Conservation (phyloP, 2,888 invertebrate genomes). For the Agrotis puta region DNA sequence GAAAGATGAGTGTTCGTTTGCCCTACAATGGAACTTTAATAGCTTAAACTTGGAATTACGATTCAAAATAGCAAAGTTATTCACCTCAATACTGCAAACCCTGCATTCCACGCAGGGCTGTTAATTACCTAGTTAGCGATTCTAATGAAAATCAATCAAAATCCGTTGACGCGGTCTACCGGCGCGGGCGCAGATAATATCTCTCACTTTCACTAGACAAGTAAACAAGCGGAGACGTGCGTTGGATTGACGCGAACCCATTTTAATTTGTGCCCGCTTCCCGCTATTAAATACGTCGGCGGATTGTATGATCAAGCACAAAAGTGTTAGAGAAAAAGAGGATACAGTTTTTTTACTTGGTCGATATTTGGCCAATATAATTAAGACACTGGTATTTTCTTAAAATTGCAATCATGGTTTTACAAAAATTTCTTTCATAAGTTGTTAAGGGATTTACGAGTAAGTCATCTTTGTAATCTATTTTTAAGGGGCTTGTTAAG, state of each 20-base stretch:
- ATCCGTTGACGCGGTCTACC: slow-evolving; percentile 62
- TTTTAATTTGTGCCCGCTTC: slow-evolving; percentile 86
- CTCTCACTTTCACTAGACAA: slow-evolving; percentile 81
- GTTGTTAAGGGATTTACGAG: no score
- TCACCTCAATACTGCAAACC: slow-evolving; percentile 4
- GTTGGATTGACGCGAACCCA: slow-evolving; percentile 81
- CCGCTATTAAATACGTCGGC: slow-evolving; percentile 83
- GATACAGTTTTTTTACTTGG: not conserved
- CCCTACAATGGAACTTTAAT: no score
- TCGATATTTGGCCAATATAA: no score
- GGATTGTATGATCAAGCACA: slow-evolving; percentile 61
- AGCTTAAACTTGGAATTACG: not conserved
- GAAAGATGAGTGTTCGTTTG: no score
- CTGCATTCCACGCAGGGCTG: slow-evolving; percentile 1
- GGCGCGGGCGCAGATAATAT: slow-evolving; percentile 69
- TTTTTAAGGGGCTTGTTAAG: no score
- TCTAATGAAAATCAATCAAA: slow-evolving; percentile 69
- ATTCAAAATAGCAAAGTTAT: not conserved
- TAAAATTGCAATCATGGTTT: no score
- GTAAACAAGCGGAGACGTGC: slow-evolving; percentile 81
- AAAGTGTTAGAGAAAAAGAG: slow-evolving; percentile 57
- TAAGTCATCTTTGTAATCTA: no score
- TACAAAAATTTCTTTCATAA: no score
- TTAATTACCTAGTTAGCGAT: slow-evolving; percentile 53
- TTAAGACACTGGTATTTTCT: no score